Evolutionary conservation across 2,113 vertebrate genomes (phyloP).

Genomic region (Edolisoma coerulescens): DNA sequence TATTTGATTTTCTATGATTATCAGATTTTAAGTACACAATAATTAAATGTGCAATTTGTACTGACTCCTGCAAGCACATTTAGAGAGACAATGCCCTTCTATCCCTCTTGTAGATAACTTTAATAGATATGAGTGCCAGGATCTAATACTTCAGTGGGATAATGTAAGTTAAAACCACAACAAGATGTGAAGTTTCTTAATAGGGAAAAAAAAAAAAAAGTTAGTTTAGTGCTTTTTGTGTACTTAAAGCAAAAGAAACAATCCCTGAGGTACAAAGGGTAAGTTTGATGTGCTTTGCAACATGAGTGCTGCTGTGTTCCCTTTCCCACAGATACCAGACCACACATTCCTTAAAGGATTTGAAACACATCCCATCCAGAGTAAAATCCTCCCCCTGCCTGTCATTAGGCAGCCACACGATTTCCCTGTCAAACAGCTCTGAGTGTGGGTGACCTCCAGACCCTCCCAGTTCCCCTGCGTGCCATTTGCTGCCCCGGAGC

Average conservation of each 20-base stretch:
- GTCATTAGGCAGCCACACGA: not conserved
- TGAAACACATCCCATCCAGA: not conserved
- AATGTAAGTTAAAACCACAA: not conserved
- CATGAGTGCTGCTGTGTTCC: not conserved
- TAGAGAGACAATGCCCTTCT: slow-evolving; percentile 37
- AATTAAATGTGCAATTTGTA: slow-evolving; percentile 73
- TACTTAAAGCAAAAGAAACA: not conserved
- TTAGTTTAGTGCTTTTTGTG: not conserved
- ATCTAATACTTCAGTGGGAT: not conserved
- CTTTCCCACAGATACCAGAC: not conserved
- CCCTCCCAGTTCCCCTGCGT: not conserved
- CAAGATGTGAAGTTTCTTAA: not conserved
- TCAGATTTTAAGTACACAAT: slow-evolving; percentile 57
- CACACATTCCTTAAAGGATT: not conserved
- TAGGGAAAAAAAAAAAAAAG: not conserved
- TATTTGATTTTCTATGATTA: slow-evolving; percentile 70
- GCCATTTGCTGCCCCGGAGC: not conserved
- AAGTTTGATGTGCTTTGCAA: not conserved
- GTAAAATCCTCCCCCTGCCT: not conserved
- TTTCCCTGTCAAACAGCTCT: not conserved
- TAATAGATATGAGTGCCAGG: not conserved
- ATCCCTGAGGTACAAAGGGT: not conserved
- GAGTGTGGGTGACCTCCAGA: not conserved
- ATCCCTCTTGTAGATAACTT: slow-evolving; percentile 19
- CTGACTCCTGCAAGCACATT: slow-evolving; percentile 53